A percentile compares a stretch with the other conserved stretches of the same genome.
These are phyloP conservation scores for Drosophila neocordata DNA, from an alignment of 1,140 invertebrate genomes.

Conservation along the genomic window DNA sequence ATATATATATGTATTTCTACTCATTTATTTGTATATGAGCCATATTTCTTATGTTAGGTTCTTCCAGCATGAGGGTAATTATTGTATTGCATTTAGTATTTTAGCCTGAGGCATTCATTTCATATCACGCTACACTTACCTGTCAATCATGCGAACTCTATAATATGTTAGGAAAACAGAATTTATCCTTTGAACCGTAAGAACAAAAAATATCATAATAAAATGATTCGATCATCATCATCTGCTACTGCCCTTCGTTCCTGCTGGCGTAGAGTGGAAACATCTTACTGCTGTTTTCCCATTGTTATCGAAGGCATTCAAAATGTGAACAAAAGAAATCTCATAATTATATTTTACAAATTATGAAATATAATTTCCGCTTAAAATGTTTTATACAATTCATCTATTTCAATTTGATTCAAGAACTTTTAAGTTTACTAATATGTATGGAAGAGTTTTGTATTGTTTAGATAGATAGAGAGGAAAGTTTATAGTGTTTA, in stretches of 20 bases:
- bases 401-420: not conserved
- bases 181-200: conserved; percentile 62
- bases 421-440: too few relatives aligned
- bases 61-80: conserved; percentile 15
- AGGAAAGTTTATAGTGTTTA: too few relatives aligned
- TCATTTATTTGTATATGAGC: not conserved
- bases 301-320: conserved; percentile 13
- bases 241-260: too few relatives aligned
- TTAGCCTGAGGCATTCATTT: conserved; percentile 31
- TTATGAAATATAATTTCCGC: conserved; percentile 41
- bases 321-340: conserved; percentile 4
- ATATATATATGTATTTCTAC: not conserved
- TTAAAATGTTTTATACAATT: conserved; percentile 14
- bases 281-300: conserved; percentile 37
- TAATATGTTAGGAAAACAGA: conserved; percentile 49
- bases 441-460: too few relatives aligned
- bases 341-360: conserved; percentile 6
- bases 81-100: not conserved
- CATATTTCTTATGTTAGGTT: not conserved
- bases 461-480: too few relatives aligned
- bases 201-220: conserved; percentile 68
- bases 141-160: conserved; percentile 71
- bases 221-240: conserved; percentile 48
- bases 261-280: too few relatives aligned
- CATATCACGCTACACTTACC: conserved; percentile 56